A percentile compares a stretch with the other conserved stretches of the same genome.
phyloP scores from a whole-genome alignment of 2,797 vertebrate species.

The Falco berigora region DNA sequence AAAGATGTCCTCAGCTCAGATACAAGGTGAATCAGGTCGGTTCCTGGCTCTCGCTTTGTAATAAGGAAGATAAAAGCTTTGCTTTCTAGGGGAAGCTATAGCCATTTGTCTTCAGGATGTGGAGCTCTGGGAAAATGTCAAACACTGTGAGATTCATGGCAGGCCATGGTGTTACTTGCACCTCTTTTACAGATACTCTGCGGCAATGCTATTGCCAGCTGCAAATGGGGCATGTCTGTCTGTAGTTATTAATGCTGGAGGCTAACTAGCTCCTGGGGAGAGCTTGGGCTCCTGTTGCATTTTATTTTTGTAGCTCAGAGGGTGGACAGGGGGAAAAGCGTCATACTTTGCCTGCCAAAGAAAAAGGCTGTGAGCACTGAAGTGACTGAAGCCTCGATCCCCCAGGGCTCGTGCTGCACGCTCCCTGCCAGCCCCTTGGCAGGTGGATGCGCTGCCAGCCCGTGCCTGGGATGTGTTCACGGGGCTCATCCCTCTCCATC shows the following conservation, averaged over 20 bases:
- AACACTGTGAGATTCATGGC: not conserved
- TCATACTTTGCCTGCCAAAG: not conserved
- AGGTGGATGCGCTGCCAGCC: not conserved
- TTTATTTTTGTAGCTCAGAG: not conserved
- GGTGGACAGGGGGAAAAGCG: not conserved
- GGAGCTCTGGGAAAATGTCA: not conserved
- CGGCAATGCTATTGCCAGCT: not conserved
- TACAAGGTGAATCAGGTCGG: no score
- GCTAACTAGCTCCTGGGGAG: not conserved
- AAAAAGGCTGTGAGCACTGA: not conserved
- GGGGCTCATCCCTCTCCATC: not conserved
- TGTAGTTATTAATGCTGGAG: not conserved
- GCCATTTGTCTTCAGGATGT: not conserved
- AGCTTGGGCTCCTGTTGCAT: not conserved
- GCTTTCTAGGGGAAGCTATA: not conserved
- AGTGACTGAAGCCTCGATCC: not conserved
- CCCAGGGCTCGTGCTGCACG: fast-evolving
- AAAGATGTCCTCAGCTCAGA: no score
- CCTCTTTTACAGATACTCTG: not conserved
- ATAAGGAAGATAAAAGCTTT: not conserved
- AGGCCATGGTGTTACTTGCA: not conserved
- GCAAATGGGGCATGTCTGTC: not conserved
- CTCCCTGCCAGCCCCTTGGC: not conserved
- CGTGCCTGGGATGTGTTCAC: not conserved
- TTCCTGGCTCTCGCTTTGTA: not conserved